Conservation (phyloP, 1,140 invertebrate genomes). For the Cryptotermes secundus region DNA sequence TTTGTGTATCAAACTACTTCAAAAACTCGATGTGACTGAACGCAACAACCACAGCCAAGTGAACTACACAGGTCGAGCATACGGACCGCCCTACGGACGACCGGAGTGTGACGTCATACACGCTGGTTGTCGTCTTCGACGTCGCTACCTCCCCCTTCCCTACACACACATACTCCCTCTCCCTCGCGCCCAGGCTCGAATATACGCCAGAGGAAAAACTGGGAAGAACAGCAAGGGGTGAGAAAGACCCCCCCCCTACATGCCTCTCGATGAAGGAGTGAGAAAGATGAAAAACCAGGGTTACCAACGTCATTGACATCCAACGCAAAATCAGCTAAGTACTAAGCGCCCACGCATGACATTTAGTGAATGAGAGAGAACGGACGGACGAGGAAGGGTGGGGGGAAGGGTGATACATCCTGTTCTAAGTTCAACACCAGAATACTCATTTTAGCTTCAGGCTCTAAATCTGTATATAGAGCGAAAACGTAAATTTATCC, state of each 20-base stretch:
- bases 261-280: not conserved
- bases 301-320: not conserved
- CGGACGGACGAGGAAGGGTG: not conserved
- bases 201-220: not conserved
- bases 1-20: slow-evolving; percentile 14
- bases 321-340: not conserved
- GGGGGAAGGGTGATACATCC: too few species aligned
- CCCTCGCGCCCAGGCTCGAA: not conserved
- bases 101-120: not conserved
- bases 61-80: not conserved
- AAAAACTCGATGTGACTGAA: slow-evolving; percentile 11
- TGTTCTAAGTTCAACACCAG: too few species aligned
- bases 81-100: not conserved
- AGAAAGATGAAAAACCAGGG: slow-evolving; percentile 5
- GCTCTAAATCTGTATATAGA: too few species aligned
- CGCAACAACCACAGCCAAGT: not conserved
- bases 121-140: not conserved
- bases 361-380: not conserved
- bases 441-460: too few species aligned
- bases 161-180: too few species aligned
- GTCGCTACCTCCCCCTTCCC: not conserved
- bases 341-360: not conserved
- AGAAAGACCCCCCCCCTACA: not conserved
- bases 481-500: too few species aligned
- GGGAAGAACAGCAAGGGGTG: not conserved